Conservation (phyloP, 2,797 vertebrate species). For the Gymnopithys bicolor region DNA sequence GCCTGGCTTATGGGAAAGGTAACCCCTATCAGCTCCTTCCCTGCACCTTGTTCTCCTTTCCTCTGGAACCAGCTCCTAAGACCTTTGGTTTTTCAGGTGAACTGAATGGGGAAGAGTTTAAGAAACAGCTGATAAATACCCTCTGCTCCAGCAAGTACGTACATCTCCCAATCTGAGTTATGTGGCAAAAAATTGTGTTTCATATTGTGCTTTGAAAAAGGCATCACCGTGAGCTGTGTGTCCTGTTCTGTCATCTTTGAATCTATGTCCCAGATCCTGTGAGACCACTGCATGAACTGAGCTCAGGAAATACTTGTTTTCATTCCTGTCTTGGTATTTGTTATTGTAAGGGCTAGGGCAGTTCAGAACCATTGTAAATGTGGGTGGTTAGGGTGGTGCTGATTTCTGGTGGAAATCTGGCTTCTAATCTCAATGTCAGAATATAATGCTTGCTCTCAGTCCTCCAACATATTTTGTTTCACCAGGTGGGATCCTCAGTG, state of each 20-base stretch:
- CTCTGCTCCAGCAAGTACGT: conserved; percentile 92
- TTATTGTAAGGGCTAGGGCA: background rate
- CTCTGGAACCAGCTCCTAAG: background rate
- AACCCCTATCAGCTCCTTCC: background rate
- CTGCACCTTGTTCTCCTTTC: background rate
- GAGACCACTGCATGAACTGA: background rate
- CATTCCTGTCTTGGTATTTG: background rate
- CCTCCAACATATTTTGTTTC: conserved; percentile 24
- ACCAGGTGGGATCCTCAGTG: conserved; percentile 89
- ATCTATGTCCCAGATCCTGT: background rate
- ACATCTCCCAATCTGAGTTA: background rate
- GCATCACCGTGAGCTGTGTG: background rate
- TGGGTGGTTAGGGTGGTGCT: background rate
- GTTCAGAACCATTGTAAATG: background rate
- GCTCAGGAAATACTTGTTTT: background rate
- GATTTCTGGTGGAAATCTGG: background rate
- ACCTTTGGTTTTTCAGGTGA: conserved; percentile 81
- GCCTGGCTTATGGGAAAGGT: conserved; percentile 90
- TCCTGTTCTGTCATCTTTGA: background rate
- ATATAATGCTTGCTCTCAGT: background rate
- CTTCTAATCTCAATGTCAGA: background rate
- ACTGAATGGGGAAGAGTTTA: conserved; percentile 91
- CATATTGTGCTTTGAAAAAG: background rate
- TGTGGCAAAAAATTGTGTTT: background rate
- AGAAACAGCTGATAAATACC: conserved; percentile 93